Evolutionary conservation across 2,113 vertebrate genomes (phyloP), one percentile per base, ranked within the genome.

Genomic region (Gallinago media): DNA sequence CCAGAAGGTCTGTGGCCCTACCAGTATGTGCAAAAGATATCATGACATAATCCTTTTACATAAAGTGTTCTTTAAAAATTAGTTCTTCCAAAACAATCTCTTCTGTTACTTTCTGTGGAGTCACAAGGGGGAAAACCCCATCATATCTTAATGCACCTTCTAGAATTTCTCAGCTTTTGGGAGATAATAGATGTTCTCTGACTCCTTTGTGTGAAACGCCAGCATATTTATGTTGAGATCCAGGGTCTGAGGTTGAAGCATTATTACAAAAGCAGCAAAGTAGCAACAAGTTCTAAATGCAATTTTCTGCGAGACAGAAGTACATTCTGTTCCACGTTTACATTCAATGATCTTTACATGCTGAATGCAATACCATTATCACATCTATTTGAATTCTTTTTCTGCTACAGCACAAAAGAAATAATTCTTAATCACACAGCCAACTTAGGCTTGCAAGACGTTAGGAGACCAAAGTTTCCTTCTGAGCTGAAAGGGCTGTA

Each of bases 151-250:
- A 81, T 44, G 68, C 23, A 76, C 16, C 79, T 86, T 91, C 50
- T 63, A 83, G 79, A 92, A 86, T 94, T 87, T 76, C 76, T 91
- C 61, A 73, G 74, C 71, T 92, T 95, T 89, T 46, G 54, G 85
- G 54, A 96, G 85, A 88, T 83, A 96, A 96, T 81, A 88, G 80
- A 70, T 84, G 52, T 88, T 92, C 94, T 87, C 50, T 92, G 85
- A 85, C 65, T 94, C 92, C 74, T 98, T 94, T 97, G 87, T 95
- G 78, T 59, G 77, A 89, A 94, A 89, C 2, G 6, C 67, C 91
- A 94, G 94, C 85, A 91, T 79, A 95, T 82, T 97, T 94, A 92
- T 76, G 88, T 92, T 97, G 86, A 96, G 85, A 96, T 96, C 62
- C 67, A 54, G 78, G 42, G 49, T 90, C 77, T 94, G 81, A 89